Evolutionary conservation across 2,797 vertebrate species (phyloP).

Genomic region (Crax fasciolata): DNA sequence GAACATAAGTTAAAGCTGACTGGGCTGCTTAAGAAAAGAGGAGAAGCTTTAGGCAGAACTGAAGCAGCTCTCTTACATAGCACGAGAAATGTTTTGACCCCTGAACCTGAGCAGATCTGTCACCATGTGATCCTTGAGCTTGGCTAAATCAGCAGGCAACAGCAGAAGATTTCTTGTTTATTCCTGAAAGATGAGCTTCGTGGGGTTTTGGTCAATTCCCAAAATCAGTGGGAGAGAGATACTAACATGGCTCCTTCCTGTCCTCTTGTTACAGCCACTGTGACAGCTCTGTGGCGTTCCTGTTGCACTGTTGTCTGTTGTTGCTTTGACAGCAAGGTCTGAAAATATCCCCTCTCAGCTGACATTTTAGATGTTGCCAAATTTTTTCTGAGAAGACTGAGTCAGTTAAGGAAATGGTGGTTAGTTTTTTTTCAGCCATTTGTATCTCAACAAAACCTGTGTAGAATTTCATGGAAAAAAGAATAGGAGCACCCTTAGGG

Average conservation of each 20-base stretch:
- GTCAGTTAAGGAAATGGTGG: background rate
- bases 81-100: background rate
- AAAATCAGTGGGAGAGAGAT: background rate
- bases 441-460: background rate
- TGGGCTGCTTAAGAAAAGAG: background rate
- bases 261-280: constrained; percentile 7
- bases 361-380: constrained; percentile 34
- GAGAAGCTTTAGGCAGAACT: background rate
- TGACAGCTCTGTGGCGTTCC: constrained; percentile 24
- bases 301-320: background rate
- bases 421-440: background rate
- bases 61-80: background rate
- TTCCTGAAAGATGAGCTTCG: constrained; percentile 11
- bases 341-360: constrained; percentile 24
- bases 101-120: background rate
- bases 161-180: background rate
- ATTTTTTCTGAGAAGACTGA: background rate
- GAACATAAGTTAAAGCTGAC: background rate
- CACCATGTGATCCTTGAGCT: background rate
- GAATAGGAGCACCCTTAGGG: background rate
- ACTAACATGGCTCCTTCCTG: constrained; percentile 24
- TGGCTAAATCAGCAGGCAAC: background rate
- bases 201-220: constrained; percentile 22
- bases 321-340: constrained; percentile 15
- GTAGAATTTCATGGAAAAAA: background rate